Evolutionary conservation across 37 sponge, comb jelly and placozoan genomes (phyloP).

Genomic region (Eunapius fragilis): DNA sequence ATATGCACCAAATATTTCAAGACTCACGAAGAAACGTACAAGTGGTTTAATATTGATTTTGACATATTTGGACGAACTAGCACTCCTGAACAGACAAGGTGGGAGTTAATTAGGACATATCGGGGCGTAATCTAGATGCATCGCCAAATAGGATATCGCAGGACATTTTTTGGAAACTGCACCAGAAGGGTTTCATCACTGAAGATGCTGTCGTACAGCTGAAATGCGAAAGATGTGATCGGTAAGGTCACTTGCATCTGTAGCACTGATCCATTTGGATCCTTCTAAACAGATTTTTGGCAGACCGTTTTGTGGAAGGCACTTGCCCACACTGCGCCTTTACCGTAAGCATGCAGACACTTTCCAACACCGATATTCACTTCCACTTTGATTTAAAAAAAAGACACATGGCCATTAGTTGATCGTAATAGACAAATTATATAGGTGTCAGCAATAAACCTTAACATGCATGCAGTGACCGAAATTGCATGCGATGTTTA

Average conservation of each 20-base stretch:
- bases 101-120: no score
- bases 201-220: conserved; percentile 73
- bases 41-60: conserved; percentile 87
- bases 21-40: conserved; percentile 67
- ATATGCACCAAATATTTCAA: conserved; percentile 79
- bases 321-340: conserved; percentile 76
- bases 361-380: no score
- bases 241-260: background rate
- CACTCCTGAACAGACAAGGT: conserved; percentile 74
- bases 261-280: no score
- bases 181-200: conserved; percentile 55
- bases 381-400: no score
- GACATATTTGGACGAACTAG: conserved; percentile 84
- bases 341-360: no score
- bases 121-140: no score
- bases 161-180: conserved; percentile 81
- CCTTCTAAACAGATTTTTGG: conserved; percentile 58
- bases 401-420: no score
- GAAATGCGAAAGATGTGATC: conserved; percentile 60
- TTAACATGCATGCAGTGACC: no score
- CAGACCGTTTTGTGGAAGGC: conserved; percentile 90
- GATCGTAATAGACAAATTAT: no score
- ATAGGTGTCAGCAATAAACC: no score
- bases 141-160: conserved; percentile 69
- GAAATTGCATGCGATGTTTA: no score